These are phyloP conservation scores for Ephestia elutella DNA, from an alignment of 1,140 invertebrate species.

Conservation along the genomic window DNA sequence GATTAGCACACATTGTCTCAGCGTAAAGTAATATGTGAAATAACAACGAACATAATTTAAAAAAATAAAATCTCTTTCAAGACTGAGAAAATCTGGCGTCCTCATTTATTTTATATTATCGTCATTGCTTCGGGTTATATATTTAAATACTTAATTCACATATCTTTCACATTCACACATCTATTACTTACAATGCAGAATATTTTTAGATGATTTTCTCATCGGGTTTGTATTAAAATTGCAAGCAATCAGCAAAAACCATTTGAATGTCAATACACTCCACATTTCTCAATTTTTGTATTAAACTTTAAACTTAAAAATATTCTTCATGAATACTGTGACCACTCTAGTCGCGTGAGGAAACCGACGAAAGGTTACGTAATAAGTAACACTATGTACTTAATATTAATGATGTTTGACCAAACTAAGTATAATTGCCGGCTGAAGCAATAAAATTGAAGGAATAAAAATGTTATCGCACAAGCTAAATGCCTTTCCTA, in stretches of 20 bases:
- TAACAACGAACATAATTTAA: too few relatives aligned
- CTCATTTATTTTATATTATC: too few relatives aligned
- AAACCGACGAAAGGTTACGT: not conserved
- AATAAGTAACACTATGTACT: not conserved
- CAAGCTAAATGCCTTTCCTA: not conserved
- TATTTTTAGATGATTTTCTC: not conserved
- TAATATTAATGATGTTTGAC: not conserved
- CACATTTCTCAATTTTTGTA: not conserved
- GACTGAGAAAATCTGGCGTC: too few relatives aligned
- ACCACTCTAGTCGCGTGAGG: not conserved
- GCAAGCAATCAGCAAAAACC: not conserved
- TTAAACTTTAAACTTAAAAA: too few relatives aligned
- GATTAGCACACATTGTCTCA: too few relatives aligned
- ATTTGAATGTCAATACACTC: not conserved
- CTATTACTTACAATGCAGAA: not conserved
- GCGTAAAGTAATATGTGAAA: too few relatives aligned
- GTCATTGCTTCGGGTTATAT: too few relatives aligned
- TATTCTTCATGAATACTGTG: too few relatives aligned
- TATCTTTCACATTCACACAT: not conserved
- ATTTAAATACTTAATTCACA: too few relatives aligned
- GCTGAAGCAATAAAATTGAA: not conserved
- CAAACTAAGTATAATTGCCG: constrained; percentile 1
- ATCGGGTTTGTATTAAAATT: not conserved
- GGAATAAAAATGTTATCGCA: constrained; percentile 1
- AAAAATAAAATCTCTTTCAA: too few relatives aligned